A percentile compares a stretch with the other conserved stretches of the same genome.
These are phyloP conservation scores for Prochilodus magdalenae DNA, from an alignment of 2,113 vertebrate species.

Conservation along the genomic window DNA sequence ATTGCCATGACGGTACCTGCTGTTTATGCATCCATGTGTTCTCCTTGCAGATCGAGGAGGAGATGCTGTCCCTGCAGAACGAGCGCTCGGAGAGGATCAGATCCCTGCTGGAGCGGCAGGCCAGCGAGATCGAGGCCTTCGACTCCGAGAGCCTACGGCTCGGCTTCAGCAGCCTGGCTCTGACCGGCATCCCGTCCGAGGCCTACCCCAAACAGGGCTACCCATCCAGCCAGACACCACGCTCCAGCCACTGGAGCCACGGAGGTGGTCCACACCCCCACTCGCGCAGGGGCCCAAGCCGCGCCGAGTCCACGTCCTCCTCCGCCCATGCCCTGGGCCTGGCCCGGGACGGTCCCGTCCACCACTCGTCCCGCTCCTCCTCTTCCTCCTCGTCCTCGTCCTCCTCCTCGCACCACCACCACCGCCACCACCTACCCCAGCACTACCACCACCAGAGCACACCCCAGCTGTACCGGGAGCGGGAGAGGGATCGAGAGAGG, in stretches of 20 bases:
- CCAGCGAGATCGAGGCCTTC: conserved; percentile 88
- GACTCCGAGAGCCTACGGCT: conserved; percentile 91
- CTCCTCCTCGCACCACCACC: conserved; percentile 72
- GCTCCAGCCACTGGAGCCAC: conserved; percentile 89
- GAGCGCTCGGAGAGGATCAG: conserved; percentile 90
- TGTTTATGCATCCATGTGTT: neutral
- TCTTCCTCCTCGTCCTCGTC: conserved; percentile 75
- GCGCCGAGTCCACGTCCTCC: conserved; percentile 68
- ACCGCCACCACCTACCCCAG: conserved; percentile 74
- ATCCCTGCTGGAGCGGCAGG: conserved; percentile 88
- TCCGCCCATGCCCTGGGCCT: conserved; percentile 60
- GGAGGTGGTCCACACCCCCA: conserved; percentile 78
- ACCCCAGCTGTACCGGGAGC: conserved; percentile 80
- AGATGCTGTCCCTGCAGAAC: conserved; percentile 89
- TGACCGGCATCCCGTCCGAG: conserved; percentile 86
- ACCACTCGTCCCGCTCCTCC: conserved; percentile 75
- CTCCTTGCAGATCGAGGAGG: conserved; percentile 86
- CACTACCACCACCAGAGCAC: conserved; percentile 84
- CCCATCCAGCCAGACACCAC: conserved; percentile 72
- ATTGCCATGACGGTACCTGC: no score
- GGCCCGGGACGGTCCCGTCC: conserved; percentile 65
- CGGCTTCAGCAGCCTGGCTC: conserved; percentile 89
- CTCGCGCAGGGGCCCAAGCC: conserved; percentile 82
- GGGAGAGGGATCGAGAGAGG: conserved; percentile 75
- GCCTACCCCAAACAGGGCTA: conserved; percentile 88